A percentile compares a stretch with the other conserved stretches of the same genome.
phyloP scores from a whole-genome alignment of 1,140 invertebrate genomes.

The Hyphantria cunea region DNA sequence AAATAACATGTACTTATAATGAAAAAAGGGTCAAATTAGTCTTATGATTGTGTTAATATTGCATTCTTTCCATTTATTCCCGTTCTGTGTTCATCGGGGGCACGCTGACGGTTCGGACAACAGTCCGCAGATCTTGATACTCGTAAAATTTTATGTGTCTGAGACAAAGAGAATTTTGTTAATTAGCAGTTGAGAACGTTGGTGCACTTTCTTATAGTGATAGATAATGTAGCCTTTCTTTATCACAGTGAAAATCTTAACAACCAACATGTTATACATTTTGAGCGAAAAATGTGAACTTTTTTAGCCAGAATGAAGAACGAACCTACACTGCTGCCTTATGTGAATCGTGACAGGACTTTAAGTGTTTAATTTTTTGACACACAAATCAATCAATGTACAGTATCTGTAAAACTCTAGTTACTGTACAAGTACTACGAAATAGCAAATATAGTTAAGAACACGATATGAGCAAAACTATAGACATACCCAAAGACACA shows the following conservation, averaged over 20 bases:
- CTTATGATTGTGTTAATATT: no score
- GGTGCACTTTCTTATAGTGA: constrained; percentile 56
- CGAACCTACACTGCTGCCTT: neutral
- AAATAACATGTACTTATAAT: no score
- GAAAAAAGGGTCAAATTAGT: no score
- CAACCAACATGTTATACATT: constrained; percentile 5
- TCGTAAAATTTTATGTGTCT: constrained; percentile 80
- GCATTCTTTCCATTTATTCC: constrained; percentile 35
- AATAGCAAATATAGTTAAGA: no score
- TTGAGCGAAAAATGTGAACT: neutral
- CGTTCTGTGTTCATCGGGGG: constrained; percentile 40
- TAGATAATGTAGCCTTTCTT: constrained; percentile 69
- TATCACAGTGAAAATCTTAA: constrained; percentile 65
- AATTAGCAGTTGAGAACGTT: constrained; percentile 70
- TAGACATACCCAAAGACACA: no score
- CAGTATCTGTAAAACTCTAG: no score
- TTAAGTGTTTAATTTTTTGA: no score
- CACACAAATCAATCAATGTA: no score
- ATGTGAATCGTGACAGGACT: no score
- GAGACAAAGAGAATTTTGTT: constrained; percentile 80
- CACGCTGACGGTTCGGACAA: constrained; percentile 42
- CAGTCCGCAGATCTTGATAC: constrained; percentile 67
- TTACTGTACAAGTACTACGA: no score
- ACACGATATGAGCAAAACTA: no score
- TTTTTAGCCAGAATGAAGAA: neutral